phyloP scores from a whole-genome alignment of 2,888 invertebrate genomes.

The Scaptomyza flava region DNA sequence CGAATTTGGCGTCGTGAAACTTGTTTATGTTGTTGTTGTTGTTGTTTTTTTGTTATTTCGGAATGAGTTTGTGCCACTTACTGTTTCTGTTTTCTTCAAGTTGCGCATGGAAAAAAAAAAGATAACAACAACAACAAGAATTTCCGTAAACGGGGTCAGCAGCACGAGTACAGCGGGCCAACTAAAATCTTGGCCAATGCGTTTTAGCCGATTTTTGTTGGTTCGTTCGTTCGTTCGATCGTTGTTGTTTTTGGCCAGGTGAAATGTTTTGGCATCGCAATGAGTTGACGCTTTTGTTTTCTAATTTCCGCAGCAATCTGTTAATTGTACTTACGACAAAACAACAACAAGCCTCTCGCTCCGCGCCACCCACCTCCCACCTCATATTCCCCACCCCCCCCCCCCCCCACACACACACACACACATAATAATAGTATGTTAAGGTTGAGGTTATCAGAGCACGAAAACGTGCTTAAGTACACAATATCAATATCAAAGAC shows the following conservation, averaged over 20 bases:
- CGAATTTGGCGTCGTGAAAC: slow-evolving; percentile 70
- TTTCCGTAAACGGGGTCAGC: slow-evolving; percentile 73
- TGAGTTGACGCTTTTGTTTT: slow-evolving; percentile 27
- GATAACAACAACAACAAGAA: slow-evolving; percentile 35
- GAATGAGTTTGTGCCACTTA: slow-evolving; percentile 76
- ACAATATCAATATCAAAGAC: slow-evolving; percentile 49
- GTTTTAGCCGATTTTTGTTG: slow-evolving; percentile 6
- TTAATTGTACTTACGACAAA: slow-evolving; percentile 26
- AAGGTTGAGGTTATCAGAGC: slow-evolving; percentile 72
- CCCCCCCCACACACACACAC: too few relatives aligned
- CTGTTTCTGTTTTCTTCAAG: slow-evolving; percentile 43
- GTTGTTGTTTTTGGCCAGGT: slow-evolving; percentile 29
- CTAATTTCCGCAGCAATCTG: slow-evolving; percentile 5
- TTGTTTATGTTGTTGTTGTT: slow-evolving; percentile 63
- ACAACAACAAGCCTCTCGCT: background rate
- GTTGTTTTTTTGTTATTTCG: slow-evolving; percentile 45
- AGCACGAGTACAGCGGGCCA: slow-evolving; percentile 41
- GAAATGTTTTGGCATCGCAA: slow-evolving; percentile 37
- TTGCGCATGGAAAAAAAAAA: slow-evolving; percentile 39
- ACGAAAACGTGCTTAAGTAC: slow-evolving; percentile 63
- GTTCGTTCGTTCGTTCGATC: background rate
- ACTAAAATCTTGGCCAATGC: slow-evolving; percentile 44
- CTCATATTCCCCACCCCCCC: too few relatives aligned
- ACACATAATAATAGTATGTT: slow-evolving; percentile 41
- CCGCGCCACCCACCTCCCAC: too few relatives aligned